A percentile compares a stretch with the other conserved stretches of the same genome.
These are phyloP conservation scores for Austrolebias charrua DNA, from an alignment of 2,797 vertebrate genomes.

Conservation along the genomic window DNA sequence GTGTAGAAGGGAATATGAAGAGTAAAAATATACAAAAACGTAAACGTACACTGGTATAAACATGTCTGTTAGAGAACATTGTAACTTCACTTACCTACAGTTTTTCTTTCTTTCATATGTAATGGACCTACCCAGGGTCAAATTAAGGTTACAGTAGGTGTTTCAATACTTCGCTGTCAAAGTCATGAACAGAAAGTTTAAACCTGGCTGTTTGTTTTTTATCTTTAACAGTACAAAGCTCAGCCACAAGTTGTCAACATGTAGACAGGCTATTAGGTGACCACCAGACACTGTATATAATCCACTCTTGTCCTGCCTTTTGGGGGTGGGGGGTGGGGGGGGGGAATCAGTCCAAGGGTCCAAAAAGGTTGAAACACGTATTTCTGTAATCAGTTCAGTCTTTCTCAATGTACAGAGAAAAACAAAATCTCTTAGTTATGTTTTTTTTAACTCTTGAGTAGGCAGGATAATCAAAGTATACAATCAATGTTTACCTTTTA, in stretches of 20 bases:
- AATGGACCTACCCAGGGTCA: no score
- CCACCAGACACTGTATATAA: not conserved
- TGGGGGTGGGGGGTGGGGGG: no score
- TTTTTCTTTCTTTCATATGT: not conserved
- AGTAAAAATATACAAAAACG: not conserved
- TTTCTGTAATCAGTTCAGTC: not conserved
- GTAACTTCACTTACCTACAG: no score
- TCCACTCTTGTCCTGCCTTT: not conserved
- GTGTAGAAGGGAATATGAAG: not conserved
- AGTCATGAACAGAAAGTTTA: not conserved
- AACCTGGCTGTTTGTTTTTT: not conserved
- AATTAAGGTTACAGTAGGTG: no score
- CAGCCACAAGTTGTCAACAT: not conserved
- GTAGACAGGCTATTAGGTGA: not conserved
- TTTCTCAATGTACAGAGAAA: not conserved
- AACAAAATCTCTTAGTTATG: no score
- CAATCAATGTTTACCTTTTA: no score
- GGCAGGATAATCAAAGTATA: no score
- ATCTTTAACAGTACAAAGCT: not conserved
- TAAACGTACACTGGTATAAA: no score
- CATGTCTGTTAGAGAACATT: not conserved
- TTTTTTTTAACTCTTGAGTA: no score
- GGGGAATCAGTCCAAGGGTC: no score
- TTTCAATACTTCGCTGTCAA: not conserved
- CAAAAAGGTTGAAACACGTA: not conserved